A percentile compares a stretch with the other conserved stretches of the same genome.
These are phyloP conservation scores for Atethmia centrago DNA, from an alignment of 2,888 invertebrate species.

Conservation along the genomic window DNA sequence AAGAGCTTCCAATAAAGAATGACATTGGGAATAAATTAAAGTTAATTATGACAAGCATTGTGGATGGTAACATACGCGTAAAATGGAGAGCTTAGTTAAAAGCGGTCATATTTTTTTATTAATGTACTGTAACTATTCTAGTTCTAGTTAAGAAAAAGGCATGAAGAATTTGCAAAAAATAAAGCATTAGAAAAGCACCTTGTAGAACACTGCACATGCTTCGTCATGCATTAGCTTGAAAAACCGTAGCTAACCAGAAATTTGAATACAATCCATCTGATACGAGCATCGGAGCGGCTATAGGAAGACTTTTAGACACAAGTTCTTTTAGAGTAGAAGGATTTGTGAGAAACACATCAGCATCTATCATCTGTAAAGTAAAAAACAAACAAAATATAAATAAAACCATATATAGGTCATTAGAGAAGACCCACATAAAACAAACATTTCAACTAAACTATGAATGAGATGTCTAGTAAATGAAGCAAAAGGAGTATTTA, in stretches of 20 bases:
- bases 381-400: slow-evolving; percentile 4
- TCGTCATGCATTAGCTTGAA: slow-evolving; percentile 62
- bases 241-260: slow-evolving; percentile 93
- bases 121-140: not conserved
- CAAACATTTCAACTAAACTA: not conserved
- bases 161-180: slow-evolving; percentile 13
- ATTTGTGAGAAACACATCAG: slow-evolving; percentile 95
- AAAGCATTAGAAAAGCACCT: slow-evolving; percentile 62
- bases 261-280: slow-evolving; percentile 98
- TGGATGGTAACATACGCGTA: not conserved
- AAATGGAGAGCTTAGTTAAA: not conserved
- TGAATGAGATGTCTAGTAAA: not conserved
- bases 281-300: slow-evolving; percentile 96
- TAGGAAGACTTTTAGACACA: slow-evolving; percentile 91
- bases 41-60: not conserved
- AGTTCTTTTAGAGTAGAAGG: slow-evolving; percentile 91
- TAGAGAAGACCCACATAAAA: not conserved
- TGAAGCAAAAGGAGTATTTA: not conserved
- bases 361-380: slow-evolving; percentile 94
- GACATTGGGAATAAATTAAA: not conserved
- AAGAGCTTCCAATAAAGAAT: no score
- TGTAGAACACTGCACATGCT: slow-evolving; percentile 55
- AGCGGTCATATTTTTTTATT: not conserved
- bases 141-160: not conserved
- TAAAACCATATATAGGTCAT: not conserved